Evolutionary conservation across 2,888 invertebrate species (phyloP).

Genomic region (Caenorhabditis angaria): DNA sequence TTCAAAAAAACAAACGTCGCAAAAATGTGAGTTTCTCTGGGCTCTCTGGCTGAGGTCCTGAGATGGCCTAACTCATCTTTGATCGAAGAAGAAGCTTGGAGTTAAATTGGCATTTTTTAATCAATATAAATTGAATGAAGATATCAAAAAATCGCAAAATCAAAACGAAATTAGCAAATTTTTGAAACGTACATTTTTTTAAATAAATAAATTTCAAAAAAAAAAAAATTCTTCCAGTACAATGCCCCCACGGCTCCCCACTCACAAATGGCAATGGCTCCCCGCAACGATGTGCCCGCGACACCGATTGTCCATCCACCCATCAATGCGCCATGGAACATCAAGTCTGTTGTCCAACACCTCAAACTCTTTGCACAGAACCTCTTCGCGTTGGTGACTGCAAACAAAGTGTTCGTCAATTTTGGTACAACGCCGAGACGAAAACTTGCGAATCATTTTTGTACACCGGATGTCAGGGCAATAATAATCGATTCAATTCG

Average conservation of each 20-base stretch:
- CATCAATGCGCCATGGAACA: constrained; percentile 58
- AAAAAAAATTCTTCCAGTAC: constrained; percentile 26
- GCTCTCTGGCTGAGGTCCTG: too few species aligned
- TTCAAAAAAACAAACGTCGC: too few species aligned
- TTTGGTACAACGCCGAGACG: constrained; percentile 59
- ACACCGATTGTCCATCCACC: constrained; percentile 56
- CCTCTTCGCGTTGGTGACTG: constrained; percentile 58
- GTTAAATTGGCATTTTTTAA: too few species aligned
- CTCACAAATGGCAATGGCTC: constrained; percentile 54
- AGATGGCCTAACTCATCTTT: too few species aligned
- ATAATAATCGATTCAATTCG: constrained; percentile 58
- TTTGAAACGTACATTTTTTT: too few species aligned
- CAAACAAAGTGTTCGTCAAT: constrained; percentile 57
- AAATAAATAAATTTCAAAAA: too few species aligned
- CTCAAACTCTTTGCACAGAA: constrained; percentile 59
- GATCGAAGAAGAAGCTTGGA: too few species aligned
- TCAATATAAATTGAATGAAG: too few species aligned
- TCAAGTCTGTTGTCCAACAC: constrained; percentile 57
- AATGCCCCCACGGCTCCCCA: constrained; percentile 53
- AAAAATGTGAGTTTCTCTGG: too few species aligned
- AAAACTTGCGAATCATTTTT: constrained; percentile 52
- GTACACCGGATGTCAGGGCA: constrained; percentile 60
- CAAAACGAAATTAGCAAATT: not conserved
- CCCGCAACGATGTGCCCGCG: constrained; percentile 56
- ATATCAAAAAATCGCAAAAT: too few species aligned